Evolutionary conservation across 2,888 invertebrate species (phyloP).

Genomic region (Gastrophysa polygoni): DNA sequence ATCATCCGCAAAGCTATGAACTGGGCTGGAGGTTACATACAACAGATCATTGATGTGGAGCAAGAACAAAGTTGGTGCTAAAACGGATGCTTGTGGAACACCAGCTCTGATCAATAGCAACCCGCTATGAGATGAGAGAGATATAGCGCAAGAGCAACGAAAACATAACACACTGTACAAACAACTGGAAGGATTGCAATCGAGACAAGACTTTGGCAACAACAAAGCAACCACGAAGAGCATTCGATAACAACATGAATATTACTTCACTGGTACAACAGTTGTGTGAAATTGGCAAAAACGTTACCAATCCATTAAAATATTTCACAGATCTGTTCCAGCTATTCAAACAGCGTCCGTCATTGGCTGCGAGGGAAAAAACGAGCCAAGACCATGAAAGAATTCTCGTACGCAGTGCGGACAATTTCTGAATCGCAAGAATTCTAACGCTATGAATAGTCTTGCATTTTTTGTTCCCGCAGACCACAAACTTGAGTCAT

Average conservation of each 20-base stretch:
- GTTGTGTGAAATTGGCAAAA: neutral
- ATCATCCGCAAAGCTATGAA: no score
- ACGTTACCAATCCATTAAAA: neutral
- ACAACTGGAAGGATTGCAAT: no score
- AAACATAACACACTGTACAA: no score
- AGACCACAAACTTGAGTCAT: neutral
- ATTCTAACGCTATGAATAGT: neutral
- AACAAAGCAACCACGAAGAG: neutral
- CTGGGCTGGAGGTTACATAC: no score
- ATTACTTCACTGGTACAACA: neutral
- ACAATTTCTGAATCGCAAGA: neutral
- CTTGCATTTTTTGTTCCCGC: neutral
- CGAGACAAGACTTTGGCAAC: no score
- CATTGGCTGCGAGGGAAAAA: neutral
- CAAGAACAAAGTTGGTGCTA: no score
- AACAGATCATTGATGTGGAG: no score
- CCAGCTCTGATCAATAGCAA: no score
- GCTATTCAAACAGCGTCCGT: neutral
- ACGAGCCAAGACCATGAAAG: neutral
- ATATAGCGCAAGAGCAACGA: no score
- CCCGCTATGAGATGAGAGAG: no score
- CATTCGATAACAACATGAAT: neutral
- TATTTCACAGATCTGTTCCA: neutral
- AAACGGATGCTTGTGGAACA: no score
- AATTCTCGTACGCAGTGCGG: neutral